Evolutionary conservation across 2,797 vertebrate species (phyloP).

Genomic region (Oreochromis grahami): DNA sequence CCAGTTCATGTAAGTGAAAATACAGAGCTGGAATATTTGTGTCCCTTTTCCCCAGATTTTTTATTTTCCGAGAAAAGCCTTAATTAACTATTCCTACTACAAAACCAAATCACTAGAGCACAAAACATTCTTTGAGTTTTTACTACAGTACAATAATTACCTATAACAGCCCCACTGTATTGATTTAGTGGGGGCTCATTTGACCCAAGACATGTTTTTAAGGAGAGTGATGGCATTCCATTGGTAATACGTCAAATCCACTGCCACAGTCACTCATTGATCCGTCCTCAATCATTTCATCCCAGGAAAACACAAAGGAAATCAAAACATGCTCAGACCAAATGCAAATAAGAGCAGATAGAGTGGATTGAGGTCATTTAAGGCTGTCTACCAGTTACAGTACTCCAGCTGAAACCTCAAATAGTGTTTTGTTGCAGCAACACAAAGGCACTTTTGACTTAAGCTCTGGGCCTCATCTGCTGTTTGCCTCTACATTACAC

Average conservation of each 20-base stretch:
- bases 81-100: background rate
- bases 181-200: conserved; percentile 1
- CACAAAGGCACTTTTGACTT: conserved; percentile 7
- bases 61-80: background rate
- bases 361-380: background rate
- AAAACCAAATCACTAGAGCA: background rate
- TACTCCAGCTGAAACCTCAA: background rate
- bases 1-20: background rate
- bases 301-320: conserved; percentile 1
- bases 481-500: background rate
- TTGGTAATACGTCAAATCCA: background rate
- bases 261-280: background rate
- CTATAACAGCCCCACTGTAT: background rate
- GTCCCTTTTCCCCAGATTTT: background rate
- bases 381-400: background rate
- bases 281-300: background rate
- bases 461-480: background rate
- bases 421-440: background rate
- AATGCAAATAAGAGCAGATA: conserved; percentile 5
- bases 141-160: background rate
- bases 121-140: background rate
- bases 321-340: conserved; percentile 7
- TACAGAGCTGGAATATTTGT: background rate
- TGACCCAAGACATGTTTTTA: conserved; percentile 5
- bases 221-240: background rate